Evolutionary conservation across 2,113 vertebrate species (phyloP), one percentile per base, ranked within the genome.

Genomic region (Barbus barbus): DNA sequence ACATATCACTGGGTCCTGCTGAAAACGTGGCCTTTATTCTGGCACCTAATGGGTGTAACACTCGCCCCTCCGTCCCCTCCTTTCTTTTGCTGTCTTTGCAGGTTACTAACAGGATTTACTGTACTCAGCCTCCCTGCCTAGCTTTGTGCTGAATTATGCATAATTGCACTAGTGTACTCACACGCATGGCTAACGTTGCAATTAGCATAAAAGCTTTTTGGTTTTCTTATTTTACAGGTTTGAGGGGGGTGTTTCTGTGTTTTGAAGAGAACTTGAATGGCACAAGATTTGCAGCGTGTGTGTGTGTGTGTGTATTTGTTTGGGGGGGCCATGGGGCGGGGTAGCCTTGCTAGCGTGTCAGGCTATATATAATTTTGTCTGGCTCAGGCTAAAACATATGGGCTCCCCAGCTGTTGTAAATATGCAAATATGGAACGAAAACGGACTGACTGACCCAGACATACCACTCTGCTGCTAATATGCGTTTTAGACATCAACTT

Each of bases 141-240:
- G 78, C 86, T 87, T 90, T 87, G 88, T 89, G 86, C 72, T 91
- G 89, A 91, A 92, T 92, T 90, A 91, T 91, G 91, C 84, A 92
- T 91, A 91, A 86, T 86, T 85, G 81, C 22, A 2, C 77, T 81
- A 79, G 73, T 36, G 60, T 84, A 85, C 86, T 78, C 84, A 87
- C 89, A 88, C 87, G 88, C 88, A 89, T 81, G 86, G 83, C 89
- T 84, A 46, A 76, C 75, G 77, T 51, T 46, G 76, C 86, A 73
- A 93, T 93, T 91, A 92, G 71, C 85, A 92, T 93, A 93, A 92
- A 93, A 92, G 93, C 92, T 91, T 90, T 93, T 83, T 86, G 87
- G 61, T 46, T 84, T 36, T 63, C 14, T 31, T 81, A 74, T 85
- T 74, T 51, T 53, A 3, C 75, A 69, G 82, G 76, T 86, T 87